These are phyloP conservation scores for Eupithecia inturbata DNA, from an alignment of 2,888 invertebrate species.

Conservation along the genomic window DNA sequence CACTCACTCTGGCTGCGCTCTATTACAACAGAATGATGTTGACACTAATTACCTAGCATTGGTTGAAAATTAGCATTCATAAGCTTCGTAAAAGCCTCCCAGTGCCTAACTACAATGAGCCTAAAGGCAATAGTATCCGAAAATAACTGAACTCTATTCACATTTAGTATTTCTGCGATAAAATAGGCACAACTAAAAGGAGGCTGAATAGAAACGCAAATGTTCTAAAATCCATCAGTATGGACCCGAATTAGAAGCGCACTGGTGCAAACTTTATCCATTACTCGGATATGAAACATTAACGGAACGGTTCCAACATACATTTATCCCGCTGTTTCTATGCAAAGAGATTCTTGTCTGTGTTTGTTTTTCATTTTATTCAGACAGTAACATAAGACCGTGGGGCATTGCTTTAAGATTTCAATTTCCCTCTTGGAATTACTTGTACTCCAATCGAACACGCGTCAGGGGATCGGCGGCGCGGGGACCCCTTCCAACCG, in stretches of 20 bases:
- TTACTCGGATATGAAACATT: constrained; percentile 32
- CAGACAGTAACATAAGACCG: constrained; percentile 72
- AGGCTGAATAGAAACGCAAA: constrained; percentile 39
- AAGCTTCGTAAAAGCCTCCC: not conserved
- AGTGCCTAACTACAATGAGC: not conserved
- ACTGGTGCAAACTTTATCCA: constrained; percentile 30
- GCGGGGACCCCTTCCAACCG: constrained; percentile 67
- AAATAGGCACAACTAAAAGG: constrained; percentile 55
- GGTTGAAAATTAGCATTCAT: not conserved
- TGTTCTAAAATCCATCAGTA: constrained; percentile 49
- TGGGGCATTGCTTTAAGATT: constrained; percentile 83
- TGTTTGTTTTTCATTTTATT: constrained; percentile 76
- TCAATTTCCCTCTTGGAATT: constrained; percentile 84
- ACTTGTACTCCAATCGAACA: constrained; percentile 83
- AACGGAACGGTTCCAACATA: constrained; percentile 32
- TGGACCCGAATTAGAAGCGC: constrained; percentile 57
- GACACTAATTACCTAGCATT: not conserved
- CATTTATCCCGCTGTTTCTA: constrained; percentile 37
- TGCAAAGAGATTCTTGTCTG: constrained; percentile 43
- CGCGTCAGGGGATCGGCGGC: constrained; percentile 72
- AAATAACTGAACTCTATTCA: not conserved
- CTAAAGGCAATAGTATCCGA: too few relatives aligned
- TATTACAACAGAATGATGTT: not conserved
- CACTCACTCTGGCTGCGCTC: too few relatives aligned
- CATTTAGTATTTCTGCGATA: not conserved